phyloP scores from a whole-genome alignment of 2,888 invertebrate genomes.

The Sericinus montela region DNA sequence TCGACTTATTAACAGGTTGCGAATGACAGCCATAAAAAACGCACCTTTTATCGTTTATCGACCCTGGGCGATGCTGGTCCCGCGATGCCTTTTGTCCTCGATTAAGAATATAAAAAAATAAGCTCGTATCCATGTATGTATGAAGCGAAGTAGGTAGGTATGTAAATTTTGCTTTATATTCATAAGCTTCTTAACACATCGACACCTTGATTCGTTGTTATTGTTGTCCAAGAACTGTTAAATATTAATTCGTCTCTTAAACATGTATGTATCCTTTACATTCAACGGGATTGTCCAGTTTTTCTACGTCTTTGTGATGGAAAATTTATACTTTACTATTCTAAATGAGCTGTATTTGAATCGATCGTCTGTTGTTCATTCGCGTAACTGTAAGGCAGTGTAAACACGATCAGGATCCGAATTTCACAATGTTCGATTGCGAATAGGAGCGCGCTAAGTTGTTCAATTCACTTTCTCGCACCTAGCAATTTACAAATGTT shows the following conservation, averaged over 20 bases:
- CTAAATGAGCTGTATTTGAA: slow-evolving; percentile 40
- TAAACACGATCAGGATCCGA: slow-evolving; percentile 47
- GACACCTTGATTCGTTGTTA: slow-evolving; percentile 54
- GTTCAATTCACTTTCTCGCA: slow-evolving; percentile 53
- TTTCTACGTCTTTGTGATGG: slow-evolving; percentile 39
- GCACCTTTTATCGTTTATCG: slow-evolving; percentile 52
- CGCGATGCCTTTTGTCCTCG: slow-evolving; percentile 25
- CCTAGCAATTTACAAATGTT: slow-evolving; percentile 42
- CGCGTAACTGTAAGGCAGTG: slow-evolving; percentile 38
- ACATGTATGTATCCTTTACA: slow-evolving; percentile 37
- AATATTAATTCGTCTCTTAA: slow-evolving; percentile 56
- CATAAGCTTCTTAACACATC: slow-evolving; percentile 52
- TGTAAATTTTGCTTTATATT: slow-evolving; percentile 60
- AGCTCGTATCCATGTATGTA: slow-evolving; percentile 45
- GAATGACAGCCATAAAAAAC: slow-evolving; percentile 20
- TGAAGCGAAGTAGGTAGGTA: slow-evolving; percentile 43
- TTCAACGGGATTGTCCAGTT: slow-evolving; percentile 35
- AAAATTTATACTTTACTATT: slow-evolving; percentile 46
- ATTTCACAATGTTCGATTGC: slow-evolving; percentile 48
- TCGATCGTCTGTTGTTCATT: slow-evolving; percentile 40
- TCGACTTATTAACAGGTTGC: slow-evolving; percentile 50
- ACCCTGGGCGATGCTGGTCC: slow-evolving; percentile 37
- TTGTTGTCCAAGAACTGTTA: slow-evolving; percentile 54
- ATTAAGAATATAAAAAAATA: slow-evolving; percentile 36
- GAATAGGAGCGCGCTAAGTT: slow-evolving; percentile 51